Percentiles rank a stretch among this genome's conserved stretches.
phyloP scores from a whole-genome alignment of 1,140 invertebrate genomes.

The Hirudo medicinalis region DNA sequence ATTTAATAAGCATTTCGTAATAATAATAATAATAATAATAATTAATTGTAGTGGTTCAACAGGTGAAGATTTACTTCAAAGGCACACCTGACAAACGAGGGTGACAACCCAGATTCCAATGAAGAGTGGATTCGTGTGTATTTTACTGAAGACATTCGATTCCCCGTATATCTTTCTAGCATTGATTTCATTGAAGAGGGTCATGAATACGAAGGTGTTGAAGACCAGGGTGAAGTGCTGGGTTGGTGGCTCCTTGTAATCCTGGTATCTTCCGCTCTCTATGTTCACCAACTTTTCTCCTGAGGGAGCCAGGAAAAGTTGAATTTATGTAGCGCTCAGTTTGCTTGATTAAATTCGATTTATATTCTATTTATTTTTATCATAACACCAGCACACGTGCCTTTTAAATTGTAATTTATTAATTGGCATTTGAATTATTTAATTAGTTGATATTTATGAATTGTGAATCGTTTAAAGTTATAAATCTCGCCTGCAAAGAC shows the following conservation, averaged over 20 bases:
- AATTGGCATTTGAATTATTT: no score
- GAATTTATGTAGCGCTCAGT: no score
- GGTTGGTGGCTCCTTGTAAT: conserved; percentile 49
- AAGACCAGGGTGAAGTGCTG: conserved; percentile 97
- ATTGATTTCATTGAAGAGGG: conserved; percentile 98
- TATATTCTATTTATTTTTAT: no score
- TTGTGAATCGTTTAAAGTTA: neutral
- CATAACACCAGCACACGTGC: no score
- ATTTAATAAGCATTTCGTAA: no score
- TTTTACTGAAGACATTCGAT: conserved; percentile 71
- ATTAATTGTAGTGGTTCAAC: no score
- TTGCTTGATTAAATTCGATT: no score
- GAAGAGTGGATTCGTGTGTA: conserved; percentile 94
- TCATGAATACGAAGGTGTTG: conserved; percentile 99
- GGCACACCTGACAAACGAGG: conserved; percentile 66
- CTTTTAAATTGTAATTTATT: no score
- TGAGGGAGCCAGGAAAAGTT: conserved; percentile 13
- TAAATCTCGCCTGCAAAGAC: conserved; percentile 22
- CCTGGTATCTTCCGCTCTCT: conserved; percentile 56
- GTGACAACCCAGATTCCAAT: conserved; percentile 90
- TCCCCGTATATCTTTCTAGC: conserved; percentile 96
- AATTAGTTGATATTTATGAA: no score
- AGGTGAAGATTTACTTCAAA: no score
- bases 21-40: no score
- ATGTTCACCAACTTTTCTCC: conserved; percentile 70